Evolutionary conservation across 2,797 vertebrate species (phyloP).

Genomic region (Stomatorhinus walkeri): DNA sequence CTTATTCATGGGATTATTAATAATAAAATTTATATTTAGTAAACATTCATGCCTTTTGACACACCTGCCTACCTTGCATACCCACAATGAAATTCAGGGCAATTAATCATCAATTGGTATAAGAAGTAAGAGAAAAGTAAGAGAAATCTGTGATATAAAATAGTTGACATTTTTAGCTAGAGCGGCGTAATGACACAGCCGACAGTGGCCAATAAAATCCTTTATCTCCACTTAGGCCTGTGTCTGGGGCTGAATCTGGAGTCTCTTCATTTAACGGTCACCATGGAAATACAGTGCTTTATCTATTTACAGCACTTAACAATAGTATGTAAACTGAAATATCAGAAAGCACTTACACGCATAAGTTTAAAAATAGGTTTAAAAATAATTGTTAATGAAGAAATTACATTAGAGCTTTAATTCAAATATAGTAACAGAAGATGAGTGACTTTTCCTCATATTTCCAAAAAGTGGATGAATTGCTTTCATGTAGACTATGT

Average conservation of each 20-base stretch:
- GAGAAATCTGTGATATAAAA: background rate
- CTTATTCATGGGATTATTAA: background rate
- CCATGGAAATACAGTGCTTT: background rate
- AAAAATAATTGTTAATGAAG: background rate
- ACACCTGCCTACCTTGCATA: background rate
- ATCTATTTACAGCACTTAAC: background rate
- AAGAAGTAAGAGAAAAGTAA: background rate
- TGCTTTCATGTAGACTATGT: background rate
- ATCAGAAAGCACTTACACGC: background rate
- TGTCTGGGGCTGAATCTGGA: background rate
- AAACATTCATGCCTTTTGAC: background rate
- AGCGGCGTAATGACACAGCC: background rate
- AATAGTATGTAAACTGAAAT: background rate
- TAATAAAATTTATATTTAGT: background rate
- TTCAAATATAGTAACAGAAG: background rate
- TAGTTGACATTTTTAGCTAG: background rate
- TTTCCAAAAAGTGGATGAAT: background rate
- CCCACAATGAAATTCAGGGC: background rate
- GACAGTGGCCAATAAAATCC: background rate
- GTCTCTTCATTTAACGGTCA: background rate
- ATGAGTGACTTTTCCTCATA: background rate
- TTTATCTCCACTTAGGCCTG: background rate
- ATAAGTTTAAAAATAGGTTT: background rate
- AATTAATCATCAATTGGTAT: background rate
- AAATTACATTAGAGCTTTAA: background rate